Base-by-base conservation (phyloP, 2,888 invertebrate genomes). In the Netelia fuscicornis region DNA sequence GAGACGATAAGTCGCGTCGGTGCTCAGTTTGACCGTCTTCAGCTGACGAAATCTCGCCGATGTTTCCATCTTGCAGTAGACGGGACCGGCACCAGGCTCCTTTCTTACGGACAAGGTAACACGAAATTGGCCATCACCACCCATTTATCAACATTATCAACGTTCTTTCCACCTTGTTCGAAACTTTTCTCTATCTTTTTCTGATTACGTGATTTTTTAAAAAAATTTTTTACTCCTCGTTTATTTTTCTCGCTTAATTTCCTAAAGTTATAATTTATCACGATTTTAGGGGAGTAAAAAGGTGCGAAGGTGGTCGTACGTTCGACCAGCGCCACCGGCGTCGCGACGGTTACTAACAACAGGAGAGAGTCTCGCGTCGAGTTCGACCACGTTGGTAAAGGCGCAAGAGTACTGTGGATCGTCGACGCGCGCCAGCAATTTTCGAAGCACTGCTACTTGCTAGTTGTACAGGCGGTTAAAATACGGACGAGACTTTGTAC, bases 51-150 rank as follows among this genome's bases (percentile, higher is more conserved):
- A 95, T 80, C 95, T 93, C 83, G 94, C 94, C 30, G 93, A 92
- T 20, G 95, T 95, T 89, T 95, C 95, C 93, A 95, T 94, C 89
- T 95, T 95, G 91, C 95, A 95, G 90, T 94, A 95, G 25, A 95
- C 95, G 54, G 95, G 94, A 82, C 93, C 92, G 54, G 94, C 94
- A 56, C 93, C 94, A 20, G 94, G 94, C 89, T 95, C 94, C 89
- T 94, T 94, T 86, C 93, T 93, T 80, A 95, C 92, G 82, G 94
- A 94, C 87, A 95, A 89, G 84, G 94, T 94, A 86, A 95, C 94
- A 88, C 95, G 94, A 91, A 94, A 94, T 90, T 93, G 92, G 62
- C 91, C 90, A 86, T 84, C 85, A 88, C 89, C 91, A 90, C 90
- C 92, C 93, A 92, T 93, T 89, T 87, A 86, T 78, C 86, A 86